These are phyloP conservation scores for Menidia beryllina DNA, from an alignment of 2,113 vertebrate genomes.

Conservation along the genomic window DNA sequence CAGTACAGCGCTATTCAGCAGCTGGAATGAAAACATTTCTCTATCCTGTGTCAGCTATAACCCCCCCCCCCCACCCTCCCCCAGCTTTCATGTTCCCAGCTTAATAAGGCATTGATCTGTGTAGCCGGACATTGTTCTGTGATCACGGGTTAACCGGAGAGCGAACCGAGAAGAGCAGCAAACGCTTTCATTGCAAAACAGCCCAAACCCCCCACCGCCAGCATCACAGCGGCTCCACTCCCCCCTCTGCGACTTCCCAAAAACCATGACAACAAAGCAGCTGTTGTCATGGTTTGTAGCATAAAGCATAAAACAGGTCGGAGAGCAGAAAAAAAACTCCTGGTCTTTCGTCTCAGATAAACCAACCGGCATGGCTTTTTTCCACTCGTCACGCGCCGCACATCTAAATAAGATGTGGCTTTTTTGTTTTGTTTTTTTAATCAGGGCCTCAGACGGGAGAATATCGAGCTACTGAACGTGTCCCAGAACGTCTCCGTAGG, in stretches of 20 bases:
- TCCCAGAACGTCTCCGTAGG: constrained; percentile 14
- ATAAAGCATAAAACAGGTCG: no score
- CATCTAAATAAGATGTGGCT: not conserved
- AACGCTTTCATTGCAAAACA: not conserved
- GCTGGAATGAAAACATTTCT: constrained; percentile 39
- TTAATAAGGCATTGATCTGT: constrained; percentile 68
- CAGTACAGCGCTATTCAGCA: constrained; percentile 31
- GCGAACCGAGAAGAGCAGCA: constrained; percentile 18
- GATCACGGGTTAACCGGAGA: constrained; percentile 59
- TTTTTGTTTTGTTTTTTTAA: constrained; percentile 12
- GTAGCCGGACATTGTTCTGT: constrained; percentile 39
- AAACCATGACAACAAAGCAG: not conserved
- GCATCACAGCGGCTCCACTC: not conserved
- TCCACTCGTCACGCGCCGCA: not conserved
- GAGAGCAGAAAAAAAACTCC: no score
- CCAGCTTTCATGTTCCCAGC: constrained; percentile 55
- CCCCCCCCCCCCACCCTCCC: constrained; percentile 52
- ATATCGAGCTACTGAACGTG: not conserved
- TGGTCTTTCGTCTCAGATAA: no score
- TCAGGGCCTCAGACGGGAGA: constrained; percentile 9
- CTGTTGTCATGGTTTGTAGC: no score
- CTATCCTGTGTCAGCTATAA: constrained; percentile 33
- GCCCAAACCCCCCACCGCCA: not conserved
- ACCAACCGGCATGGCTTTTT: not conserved
- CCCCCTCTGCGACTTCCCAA: not conserved